Percentiles rank a stretch among this genome's conserved stretches.
phyloP scores from a whole-genome alignment of 2,888 invertebrate genomes.

The Tenthredo notha region DNA sequence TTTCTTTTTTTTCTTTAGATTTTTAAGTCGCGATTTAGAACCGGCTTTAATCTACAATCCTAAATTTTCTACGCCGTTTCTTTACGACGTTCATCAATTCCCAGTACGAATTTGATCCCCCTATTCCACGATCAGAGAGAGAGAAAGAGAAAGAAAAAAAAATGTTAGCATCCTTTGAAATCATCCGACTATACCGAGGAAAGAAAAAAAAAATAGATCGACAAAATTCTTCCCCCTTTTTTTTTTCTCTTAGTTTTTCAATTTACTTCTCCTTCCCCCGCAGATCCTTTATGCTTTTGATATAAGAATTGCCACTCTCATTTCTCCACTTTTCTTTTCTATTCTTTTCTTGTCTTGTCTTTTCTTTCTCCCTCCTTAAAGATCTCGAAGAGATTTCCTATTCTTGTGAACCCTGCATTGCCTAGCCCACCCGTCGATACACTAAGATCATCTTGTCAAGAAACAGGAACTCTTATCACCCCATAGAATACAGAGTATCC shows the following conservation, averaged over 20 bases:
- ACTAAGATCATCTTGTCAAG: background rate
- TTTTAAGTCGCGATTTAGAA: background rate
- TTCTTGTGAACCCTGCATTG: background rate
- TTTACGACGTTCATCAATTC: background rate
- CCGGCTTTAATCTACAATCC: background rate
- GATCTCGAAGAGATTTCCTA: background rate
- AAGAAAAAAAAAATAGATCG: background rate
- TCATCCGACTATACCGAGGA: background rate
- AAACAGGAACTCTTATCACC: background rate
- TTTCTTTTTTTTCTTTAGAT: background rate
- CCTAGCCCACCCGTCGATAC: background rate
- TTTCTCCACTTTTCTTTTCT: background rate
- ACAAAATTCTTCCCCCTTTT: background rate
- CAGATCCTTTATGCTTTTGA: background rate
- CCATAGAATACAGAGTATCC: slow-evolving; percentile 6
- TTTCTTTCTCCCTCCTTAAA: background rate
- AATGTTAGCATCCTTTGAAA: background rate
- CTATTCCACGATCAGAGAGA: background rate
- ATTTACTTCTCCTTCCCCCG: background rate
- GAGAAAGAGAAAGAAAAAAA: too few species aligned
- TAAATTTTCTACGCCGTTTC: background rate
- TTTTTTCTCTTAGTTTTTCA: background rate
- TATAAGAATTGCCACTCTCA: background rate
- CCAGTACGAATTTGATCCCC: background rate
- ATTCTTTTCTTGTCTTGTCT: background rate